Base-by-base conservation (phyloP, 2,113 vertebrate species). In the Sakesphorus luctuosus region DNA sequence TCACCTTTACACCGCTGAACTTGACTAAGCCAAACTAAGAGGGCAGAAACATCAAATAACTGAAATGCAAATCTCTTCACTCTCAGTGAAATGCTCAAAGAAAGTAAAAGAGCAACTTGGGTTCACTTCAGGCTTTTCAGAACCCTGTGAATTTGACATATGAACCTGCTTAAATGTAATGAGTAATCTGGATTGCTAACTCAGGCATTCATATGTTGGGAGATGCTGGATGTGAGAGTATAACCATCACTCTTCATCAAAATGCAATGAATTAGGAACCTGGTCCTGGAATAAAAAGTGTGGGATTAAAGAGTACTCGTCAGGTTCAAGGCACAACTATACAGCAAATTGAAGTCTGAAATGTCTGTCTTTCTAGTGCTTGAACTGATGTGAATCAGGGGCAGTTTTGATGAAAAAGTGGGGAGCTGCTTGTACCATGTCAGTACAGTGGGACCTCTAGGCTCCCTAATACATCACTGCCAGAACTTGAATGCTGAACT, bases 401-500 rank as follows among this genome's bases (percentile, higher is more conserved):
- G 25, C 19, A 73, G 18, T 88, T 88, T 38, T 33, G 79, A 86
- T 59, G 58, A 49, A 80, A 67, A 87, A 59, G 28, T 33, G 40
- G 36, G 50, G 43, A 90, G 40, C 43, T 80, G 23, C 38, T 74
- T 69, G 11, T 65, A 58, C 67, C 44, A 18, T 18, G 20, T 58
- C 72, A 52, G 43, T 67, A 59, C 43, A 23, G 13, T 4, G 49
- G 55, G 50, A 77, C 59, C 90, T 86, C 68, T 38, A 74, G 65
- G 79, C 55, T 92, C 20, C 21, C 59, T 80, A 86, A 83, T 80
- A 77, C 59, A 93, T 91, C 67, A 87, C 67, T 94, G 88, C 29
- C 55, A 85, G 75, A 62, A 77, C 95, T 10, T 77, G 68, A 95
- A 88, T 63, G 67, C 46, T 81, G 78, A 77, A 74, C 67, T 91